Evolutionary conservation across 2,797 vertebrate genomes (phyloP), one percentile per base, ranked within the genome.

Genomic region (Monodelphis domestica): DNA sequence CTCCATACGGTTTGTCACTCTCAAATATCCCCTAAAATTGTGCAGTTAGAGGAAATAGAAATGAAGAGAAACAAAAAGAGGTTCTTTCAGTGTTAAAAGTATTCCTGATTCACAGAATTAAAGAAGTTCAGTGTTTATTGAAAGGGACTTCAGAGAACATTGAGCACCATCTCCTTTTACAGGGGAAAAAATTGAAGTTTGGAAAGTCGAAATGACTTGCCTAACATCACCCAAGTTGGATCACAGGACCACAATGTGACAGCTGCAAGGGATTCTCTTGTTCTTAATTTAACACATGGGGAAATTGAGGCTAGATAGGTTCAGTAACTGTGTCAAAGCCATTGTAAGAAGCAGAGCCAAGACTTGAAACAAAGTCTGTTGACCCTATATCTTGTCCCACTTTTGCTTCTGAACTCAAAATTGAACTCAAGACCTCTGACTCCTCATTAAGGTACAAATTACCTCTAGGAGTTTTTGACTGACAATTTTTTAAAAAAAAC

Each of bases 1-100:
- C 96, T 98, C 96, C 97, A 97, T 97, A 98, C 98, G 95, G 96
- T 97, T 97, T 98, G 98, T 98, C 98, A 98, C 97, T 98, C 97
- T 97, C 95, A 95, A 98, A 97, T 95, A 97, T 97, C 98, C 96
- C 97, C 94, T 96, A 93, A 96, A 96, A 96, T 90, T 54, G 51
- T 94, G 91, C 96, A 96, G 97, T 97, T 96, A 97, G 98, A 97
- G 97, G 98, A 97, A 96, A 96, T 87, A 0, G 63, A 97, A 84
- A 96, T 94, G 93, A 95, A 97, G 92, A 94, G 96, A 96, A 78
- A 54, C 84, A 95, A 95, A 95, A 94, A 94, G 91, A 90, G 92
- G 95, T 89, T 96, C 96, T 96, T 97, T 96, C 95, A 95, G 94
- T 97, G 97, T 21, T 0, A 4, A 90, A 95, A 96, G 92, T 94